Conservation (phyloP, 2,888 invertebrate species). For the Physocephala rufipes region DNA sequence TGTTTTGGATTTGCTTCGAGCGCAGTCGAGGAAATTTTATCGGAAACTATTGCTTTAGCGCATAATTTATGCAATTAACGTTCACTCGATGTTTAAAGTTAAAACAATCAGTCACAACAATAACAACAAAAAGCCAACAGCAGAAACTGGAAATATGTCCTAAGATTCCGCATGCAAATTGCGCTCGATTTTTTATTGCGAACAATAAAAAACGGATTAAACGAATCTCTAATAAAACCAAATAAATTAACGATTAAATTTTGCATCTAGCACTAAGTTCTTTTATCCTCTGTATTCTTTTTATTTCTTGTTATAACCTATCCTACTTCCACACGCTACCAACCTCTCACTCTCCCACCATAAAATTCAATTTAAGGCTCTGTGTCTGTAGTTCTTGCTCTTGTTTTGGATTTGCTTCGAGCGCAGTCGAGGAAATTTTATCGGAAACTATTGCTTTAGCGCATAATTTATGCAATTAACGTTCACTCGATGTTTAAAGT, state of each 20-base stretch:
- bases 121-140: slow-evolving; percentile 23
- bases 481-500: slow-evolving; percentile 10
- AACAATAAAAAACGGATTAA: not conserved
- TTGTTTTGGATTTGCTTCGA: slow-evolving; percentile 5
- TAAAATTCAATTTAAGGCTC: not conserved
- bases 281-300: not conserved
- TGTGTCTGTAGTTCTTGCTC: not conserved
- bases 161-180: too few relatives aligned
- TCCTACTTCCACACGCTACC: too few relatives aligned
- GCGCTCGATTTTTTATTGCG: not conserved
- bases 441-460: slow-evolving; percentile 48
- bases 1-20: slow-evolving; percentile 5
- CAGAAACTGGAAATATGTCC: too few relatives aligned
- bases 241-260: too few relatives aligned
- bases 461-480: slow-evolving; percentile 48
- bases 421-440: slow-evolving; percentile 43
- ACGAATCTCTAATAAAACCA: not conserved
- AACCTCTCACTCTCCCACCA: not conserved
- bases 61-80: slow-evolving; percentile 49
- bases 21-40: slow-evolving; percentile 44
- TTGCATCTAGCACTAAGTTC: too few relatives aligned
- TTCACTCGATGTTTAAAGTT: slow-evolving; percentile 35
- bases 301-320: too few relatives aligned
- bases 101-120: slow-evolving; percentile 29
- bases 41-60: slow-evolving; percentile 48